Evolutionary conservation across 2,113 vertebrate species (phyloP), one percentile per base, ranked within the genome.

Genomic region (Ploceus nigricollis): DNA sequence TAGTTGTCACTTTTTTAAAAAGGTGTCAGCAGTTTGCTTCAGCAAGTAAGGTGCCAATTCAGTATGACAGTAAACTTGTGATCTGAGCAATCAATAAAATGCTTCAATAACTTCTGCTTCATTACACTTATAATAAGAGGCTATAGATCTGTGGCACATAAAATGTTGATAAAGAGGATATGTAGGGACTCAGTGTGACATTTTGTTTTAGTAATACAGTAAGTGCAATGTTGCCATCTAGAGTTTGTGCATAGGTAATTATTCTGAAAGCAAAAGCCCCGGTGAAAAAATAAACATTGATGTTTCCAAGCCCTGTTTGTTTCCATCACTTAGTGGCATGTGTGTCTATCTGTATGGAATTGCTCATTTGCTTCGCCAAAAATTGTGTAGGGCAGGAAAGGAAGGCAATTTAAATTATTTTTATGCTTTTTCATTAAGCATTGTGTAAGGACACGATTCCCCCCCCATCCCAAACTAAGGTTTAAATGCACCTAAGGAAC

Each of bases 21-120:
- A 99, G 98, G 98, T 99, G 99, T 99, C 98, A 98, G 98, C 98
- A 98, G 98, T 99, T 99, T 99, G 98, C 98, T 98, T 98, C 98
- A 98, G 98, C 97, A 97, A 98, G 98, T 98, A 98, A 98, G 98
- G 98, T 98, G 98, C 98, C 98, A 99, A 99, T 99, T 99, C 98
- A 98, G 98, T 96, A 98, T 98, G 98, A 98, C 98, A 98, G 98
- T 97, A 98, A 98, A 99, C 98, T 98, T 98, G 98, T 98, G 98
- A 99, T 98, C 98, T 98, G 98, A 98, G 98, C 98, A 98, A 99
- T 99, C 99, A 99, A 99, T 99, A 98, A 98, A 98, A 98, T 98
- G 98, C 98, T 98, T 98, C 98, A 98, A 98, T 99, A 99, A 98
- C 97, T 98, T 98, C 98, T 98, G 98, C 98, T 98, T 99, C 98